Percentiles rank a stretch among this genome's conserved stretches.
Conservation (phyloP, 2,888 invertebrate genomes). For the Eupithecia abbreviata region DNA sequence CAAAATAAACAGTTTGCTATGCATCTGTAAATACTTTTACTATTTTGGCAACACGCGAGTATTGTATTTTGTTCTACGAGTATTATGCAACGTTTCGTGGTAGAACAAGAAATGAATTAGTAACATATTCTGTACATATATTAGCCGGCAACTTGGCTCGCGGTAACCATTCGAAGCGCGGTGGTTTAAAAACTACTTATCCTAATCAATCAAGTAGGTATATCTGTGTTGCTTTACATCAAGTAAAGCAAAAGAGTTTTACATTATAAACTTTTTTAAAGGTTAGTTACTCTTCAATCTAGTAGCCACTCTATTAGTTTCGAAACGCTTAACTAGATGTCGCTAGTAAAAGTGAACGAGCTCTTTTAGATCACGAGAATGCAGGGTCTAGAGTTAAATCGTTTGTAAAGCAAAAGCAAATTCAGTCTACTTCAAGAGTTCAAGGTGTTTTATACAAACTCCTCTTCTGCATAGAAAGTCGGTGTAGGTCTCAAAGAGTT, state of each 20-base stretch:
- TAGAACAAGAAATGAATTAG: constrained; percentile 6
- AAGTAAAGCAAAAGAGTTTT: neutral
- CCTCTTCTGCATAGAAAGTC: no score
- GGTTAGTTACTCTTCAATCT: neutral
- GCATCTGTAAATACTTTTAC: constrained; percentile 27
- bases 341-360: no score
- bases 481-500: no score
- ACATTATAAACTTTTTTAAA: neutral
- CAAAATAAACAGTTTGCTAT: constrained; percentile 20
- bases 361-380: no score
- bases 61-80: constrained; percentile 2
- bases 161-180: neutral
- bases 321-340: no score
- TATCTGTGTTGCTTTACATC: neutral
- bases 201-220: neutral
- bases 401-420: no score
- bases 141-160: neutral
- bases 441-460: no score
- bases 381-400: no score
- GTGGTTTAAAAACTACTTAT: neutral
- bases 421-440: no score
- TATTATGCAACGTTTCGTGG: constrained; percentile 17
- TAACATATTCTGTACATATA: neutral
- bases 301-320: no score
- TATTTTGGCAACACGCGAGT: constrained; percentile 27